Conservation (phyloP, 2,888 invertebrate genomes). For the Apeira syringaria region DNA sequence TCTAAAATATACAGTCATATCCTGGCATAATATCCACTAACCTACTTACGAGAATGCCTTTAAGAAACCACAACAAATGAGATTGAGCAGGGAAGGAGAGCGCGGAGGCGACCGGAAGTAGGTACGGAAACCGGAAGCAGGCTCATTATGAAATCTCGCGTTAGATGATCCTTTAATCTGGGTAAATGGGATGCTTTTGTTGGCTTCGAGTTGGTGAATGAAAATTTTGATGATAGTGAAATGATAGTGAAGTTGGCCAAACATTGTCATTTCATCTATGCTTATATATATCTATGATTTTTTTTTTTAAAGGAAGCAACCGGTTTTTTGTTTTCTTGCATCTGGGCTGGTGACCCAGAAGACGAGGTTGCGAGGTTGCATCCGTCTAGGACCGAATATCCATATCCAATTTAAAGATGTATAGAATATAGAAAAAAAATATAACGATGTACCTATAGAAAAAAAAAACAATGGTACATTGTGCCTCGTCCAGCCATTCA, state of each 20-base stretch:
- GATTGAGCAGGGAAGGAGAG: constrained; percentile 17
- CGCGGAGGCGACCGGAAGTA: constrained; percentile 1
- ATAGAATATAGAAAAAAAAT: too few relatives aligned
- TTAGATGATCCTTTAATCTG: constrained; percentile 38
- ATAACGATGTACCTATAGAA: too few relatives aligned
- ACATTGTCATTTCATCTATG: too few relatives aligned
- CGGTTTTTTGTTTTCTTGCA: too few relatives aligned
- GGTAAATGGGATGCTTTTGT: constrained; percentile 25
- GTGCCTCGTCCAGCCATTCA: background rate
- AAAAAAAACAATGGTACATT: background rate
- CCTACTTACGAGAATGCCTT: background rate
- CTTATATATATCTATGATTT: too few relatives aligned
- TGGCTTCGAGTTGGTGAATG: background rate
- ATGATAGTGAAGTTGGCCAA: too few relatives aligned
- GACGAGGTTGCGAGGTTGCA: too few relatives aligned
- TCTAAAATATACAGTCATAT: background rate
- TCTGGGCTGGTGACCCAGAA: too few relatives aligned
- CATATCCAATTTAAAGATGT: too few relatives aligned
- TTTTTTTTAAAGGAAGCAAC: too few relatives aligned
- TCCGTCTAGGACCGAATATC: too few relatives aligned
- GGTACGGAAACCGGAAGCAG: constrained; percentile 14
- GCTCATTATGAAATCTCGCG: constrained; percentile 41
- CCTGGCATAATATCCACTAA: background rate
- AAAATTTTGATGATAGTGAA: too few relatives aligned
- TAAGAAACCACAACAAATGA: constrained; percentile 2